A percentile compares a stretch with the other conserved stretches of the same genome.
Evolutionary conservation across 2,797 vertebrate genomes (phyloP).

Genomic region (Australoheros facetus): DNA sequence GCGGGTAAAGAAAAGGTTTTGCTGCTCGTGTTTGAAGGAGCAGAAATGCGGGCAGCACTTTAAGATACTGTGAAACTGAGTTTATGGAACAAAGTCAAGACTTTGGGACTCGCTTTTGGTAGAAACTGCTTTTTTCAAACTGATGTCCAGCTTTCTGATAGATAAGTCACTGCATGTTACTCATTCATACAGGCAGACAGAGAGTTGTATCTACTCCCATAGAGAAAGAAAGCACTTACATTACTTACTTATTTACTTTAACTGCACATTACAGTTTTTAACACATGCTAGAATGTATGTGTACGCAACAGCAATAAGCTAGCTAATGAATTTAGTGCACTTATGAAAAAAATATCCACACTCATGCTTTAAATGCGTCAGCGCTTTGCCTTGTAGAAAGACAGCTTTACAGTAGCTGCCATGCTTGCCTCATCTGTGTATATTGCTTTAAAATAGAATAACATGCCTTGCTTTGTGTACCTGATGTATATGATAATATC

Average conservation of each 20-base stretch:
- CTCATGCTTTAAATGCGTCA: constrained; percentile 61
- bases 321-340: constrained; percentile 58
- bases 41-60: constrained; percentile 6
- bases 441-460: constrained; percentile 25
- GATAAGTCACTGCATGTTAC: constrained; percentile 58
- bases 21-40: constrained; percentile 2
- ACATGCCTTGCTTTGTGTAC: constrained; percentile 43
- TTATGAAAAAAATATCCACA: constrained; percentile 25
- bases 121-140: constrained; percentile 20
- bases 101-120: constrained; percentile 13
- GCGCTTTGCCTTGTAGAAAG: constrained; percentile 55
- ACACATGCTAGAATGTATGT: constrained; percentile 59
- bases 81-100: constrained; percentile 16
- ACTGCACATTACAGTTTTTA: constrained; percentile 45
- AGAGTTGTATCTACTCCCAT: constrained; percentile 41
- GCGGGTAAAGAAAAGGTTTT: not conserved
- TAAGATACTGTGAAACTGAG: constrained; percentile 1
- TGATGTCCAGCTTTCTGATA: constrained; percentile 14
- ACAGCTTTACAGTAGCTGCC: constrained; percentile 17
- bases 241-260: constrained; percentile 33
- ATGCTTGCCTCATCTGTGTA: constrained; percentile 28
- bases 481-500: constrained; percentile 8
- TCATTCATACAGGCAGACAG: constrained; percentile 19
- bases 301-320: constrained; percentile 58
- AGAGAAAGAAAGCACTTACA: constrained; percentile 45